A percentile compares a stretch with the other conserved stretches of the same genome.
Evolutionary conservation across 2,797 vertebrate genomes (phyloP).

Genomic region (Petrocephalus sullivani): DNA sequence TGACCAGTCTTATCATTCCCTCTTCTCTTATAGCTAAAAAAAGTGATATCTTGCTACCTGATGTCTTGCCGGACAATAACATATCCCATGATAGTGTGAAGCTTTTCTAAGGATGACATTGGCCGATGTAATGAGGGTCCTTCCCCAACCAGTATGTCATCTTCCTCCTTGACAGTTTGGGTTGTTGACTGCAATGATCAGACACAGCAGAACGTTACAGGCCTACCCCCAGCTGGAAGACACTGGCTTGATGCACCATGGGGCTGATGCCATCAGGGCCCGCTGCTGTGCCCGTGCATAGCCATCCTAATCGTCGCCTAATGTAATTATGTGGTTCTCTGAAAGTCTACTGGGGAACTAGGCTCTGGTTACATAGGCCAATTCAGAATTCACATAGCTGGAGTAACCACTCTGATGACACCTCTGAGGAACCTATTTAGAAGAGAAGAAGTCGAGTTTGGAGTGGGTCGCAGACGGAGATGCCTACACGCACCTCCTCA

Average conservation of each 20-base stretch:
- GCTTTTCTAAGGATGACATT: constrained; percentile 85
- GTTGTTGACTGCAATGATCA: constrained; percentile 50
- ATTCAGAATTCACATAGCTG: background rate
- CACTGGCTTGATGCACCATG: background rate
- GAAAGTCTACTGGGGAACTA: background rate
- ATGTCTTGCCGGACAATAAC: constrained; percentile 78
- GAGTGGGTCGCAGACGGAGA: background rate
- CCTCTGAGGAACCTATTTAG: background rate
- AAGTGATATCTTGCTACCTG: constrained; percentile 61
- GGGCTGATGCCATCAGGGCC: background rate
- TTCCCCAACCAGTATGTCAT: constrained; percentile 61
- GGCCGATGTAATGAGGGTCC: constrained; percentile 69
- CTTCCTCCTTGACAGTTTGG: constrained; percentile 57
- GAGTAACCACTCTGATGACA: background rate
- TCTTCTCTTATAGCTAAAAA: background rate
- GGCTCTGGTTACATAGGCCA: background rate
- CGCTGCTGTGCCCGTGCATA: background rate
- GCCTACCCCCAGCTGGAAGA: background rate
- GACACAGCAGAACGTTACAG: background rate
- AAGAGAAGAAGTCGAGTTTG: background rate
- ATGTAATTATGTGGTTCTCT: background rate
- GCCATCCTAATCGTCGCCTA: background rate
- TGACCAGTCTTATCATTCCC: background rate
- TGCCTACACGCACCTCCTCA: constrained; percentile 34
- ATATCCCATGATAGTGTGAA: constrained; percentile 82